phyloP scores from a whole-genome alignment of 2,113 vertebrate genomes.

The Trachemys scripta region DNA sequence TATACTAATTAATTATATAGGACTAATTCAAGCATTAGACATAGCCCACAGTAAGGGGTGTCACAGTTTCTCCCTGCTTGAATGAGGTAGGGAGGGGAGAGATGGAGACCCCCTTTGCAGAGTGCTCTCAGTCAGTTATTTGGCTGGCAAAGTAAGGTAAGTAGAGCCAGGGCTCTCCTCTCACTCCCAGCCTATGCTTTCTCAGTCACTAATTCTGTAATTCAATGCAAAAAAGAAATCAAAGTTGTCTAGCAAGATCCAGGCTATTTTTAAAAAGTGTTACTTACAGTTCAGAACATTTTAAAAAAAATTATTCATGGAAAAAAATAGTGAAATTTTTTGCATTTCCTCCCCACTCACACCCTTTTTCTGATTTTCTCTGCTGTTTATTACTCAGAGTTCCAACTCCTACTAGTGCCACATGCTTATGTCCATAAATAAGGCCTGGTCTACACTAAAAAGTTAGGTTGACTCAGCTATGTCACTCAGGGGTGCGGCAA shows the following conservation, averaged over 20 bases:
- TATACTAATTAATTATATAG: neutral
- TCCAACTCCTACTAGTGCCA: too few relatives aligned
- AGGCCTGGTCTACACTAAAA: too few relatives aligned
- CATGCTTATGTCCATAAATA: too few relatives aligned
- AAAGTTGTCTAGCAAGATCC: neutral
- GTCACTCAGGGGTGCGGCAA: too few relatives aligned
- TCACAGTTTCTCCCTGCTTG: neutral
- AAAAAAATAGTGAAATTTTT: too few relatives aligned
- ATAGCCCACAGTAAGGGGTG: neutral
- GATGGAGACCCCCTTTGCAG: neutral
- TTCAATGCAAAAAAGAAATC: neutral
- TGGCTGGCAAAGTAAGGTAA: neutral
- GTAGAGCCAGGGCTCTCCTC: neutral
- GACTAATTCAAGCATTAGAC: neutral
- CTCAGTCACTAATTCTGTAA: neutral
- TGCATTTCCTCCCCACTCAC: too few relatives aligned
- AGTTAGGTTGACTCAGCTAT: too few relatives aligned
- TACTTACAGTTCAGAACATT: neutral
- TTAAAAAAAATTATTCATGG: too few relatives aligned
- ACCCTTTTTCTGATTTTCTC: too few relatives aligned
- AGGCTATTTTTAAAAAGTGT: neutral
- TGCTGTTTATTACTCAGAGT: too few relatives aligned
- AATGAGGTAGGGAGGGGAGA: neutral
- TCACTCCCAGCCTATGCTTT: neutral
- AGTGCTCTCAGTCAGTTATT: neutral